Evolutionary conservation across 1,140 invertebrate genomes (phyloP), one percentile per base, ranked within the genome.

Genomic region (Monomorium pharaonis): DNA sequence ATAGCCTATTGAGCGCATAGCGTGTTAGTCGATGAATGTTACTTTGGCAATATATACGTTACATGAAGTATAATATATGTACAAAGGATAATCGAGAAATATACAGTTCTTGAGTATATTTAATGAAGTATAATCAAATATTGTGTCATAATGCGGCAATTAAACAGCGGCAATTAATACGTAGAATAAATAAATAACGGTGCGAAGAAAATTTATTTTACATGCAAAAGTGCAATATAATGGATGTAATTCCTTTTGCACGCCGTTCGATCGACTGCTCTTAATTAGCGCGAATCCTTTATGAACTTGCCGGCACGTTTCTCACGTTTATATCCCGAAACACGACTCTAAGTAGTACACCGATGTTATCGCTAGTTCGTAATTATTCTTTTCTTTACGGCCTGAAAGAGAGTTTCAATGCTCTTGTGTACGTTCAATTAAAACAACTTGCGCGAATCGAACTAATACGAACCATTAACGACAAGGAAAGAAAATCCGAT

Each of bases 401-500:
- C 69, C n/a, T 18, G 70, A 9, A 62, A 44, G 51, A 54, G 33
- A 81, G 33, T 18, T 72, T 21, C 76, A 84, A 86, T 86, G 84
- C 63, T 88, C 84, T 77, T 42, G 63, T 78, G 72, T 37, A 83
- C 87, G 47, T 78, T 86, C 84, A 89, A 89, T 89, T 88, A 89
- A 89, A 89, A 72, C 33, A 54, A 33, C 49, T 70, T 54, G 49
- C 24, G 33, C 30, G 56, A 69, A 27, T 67, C 47, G 65, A 84
- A 86, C 86, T 83, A 89, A 89, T 89, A 84, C 78, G 84, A 72
- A 62, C 83, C 77, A 81, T 89, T 89, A 89, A 89, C 70, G 72
- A 60, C 27, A 44, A 85, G 18, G 27, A 69, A 86, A 86, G 84
- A 58, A 86, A 89, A 56, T 58, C 72, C 75, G 44, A 18, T 72